phyloP scores from a whole-genome alignment of 2,113 vertebrate genomes.

The Campylorhamphus procurvoides region DNA sequence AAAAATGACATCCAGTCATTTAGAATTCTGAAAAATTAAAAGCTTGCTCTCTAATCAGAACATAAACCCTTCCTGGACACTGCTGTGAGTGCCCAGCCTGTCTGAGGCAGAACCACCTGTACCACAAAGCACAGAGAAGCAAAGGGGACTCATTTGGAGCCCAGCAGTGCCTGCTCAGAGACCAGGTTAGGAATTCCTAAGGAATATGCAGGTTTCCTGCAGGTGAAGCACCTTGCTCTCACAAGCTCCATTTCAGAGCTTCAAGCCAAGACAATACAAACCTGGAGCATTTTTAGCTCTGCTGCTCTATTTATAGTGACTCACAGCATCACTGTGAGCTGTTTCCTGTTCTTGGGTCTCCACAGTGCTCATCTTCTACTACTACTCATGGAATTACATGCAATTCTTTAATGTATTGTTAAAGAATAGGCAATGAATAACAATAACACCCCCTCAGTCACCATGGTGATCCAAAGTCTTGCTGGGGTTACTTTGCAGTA shows the following conservation, averaged over 20 bases:
- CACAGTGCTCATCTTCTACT: slow-evolving; percentile 5
- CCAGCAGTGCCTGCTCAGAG: background rate
- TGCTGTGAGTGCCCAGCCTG: background rate
- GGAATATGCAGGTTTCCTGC: background rate
- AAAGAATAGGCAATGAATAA: background rate
- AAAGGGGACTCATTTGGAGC: background rate
- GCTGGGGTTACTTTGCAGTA: background rate
- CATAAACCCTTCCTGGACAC: background rate
- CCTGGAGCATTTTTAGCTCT: slow-evolving; percentile 37
- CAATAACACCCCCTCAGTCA: slow-evolving; percentile 9
- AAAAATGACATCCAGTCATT: background rate
- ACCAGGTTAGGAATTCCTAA: background rate
- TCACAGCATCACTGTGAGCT: background rate
- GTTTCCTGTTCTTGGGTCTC: slow-evolving; percentile 22
- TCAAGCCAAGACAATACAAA: slow-evolving; percentile 20
- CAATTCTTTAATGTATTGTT: background rate
- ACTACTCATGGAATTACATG: slow-evolving; percentile 33
- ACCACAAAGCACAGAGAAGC: background rate
- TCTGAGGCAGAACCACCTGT: background rate
- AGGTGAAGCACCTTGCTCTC: background rate
- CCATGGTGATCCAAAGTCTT: background rate
- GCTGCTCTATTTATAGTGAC: slow-evolving; percentile 41
- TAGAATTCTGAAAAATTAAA: background rate
- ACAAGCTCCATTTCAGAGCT: background rate
- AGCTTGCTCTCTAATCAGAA: background rate